phyloP scores from a whole-genome alignment of 2,113 vertebrate species.

The Periophthalmus modestus region DNA sequence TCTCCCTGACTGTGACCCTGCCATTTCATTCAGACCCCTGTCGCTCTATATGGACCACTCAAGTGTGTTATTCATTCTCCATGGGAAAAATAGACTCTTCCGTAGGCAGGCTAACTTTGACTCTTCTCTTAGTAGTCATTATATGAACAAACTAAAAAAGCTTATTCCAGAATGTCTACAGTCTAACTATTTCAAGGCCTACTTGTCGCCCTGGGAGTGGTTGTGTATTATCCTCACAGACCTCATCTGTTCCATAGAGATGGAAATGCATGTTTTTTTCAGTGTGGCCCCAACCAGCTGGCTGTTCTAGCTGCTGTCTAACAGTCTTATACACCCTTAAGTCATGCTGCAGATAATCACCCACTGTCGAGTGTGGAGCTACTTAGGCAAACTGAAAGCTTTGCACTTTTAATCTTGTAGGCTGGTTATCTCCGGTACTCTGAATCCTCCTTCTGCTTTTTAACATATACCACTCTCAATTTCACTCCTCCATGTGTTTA shows the following conservation, averaged over 20 bases:
- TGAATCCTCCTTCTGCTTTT: slow-evolving; percentile 20
- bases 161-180: slow-evolving; percentile 6
- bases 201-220: slow-evolving; percentile 17
- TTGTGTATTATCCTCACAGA: slow-evolving; percentile 5
- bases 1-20: slow-evolving; percentile 53
- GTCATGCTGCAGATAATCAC: slow-evolving; percentile 57
- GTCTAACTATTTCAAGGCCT: background rate
- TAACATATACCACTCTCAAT: slow-evolving; percentile 16
- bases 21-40: slow-evolving; percentile 51
- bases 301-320: slow-evolving; percentile 57
- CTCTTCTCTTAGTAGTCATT: background rate
- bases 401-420: slow-evolving; percentile 60
- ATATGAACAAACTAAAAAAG: background rate
- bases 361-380: slow-evolving; percentile 50
- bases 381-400: slow-evolving; percentile 59
- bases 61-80: slow-evolving; percentile 53
- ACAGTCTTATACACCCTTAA: slow-evolving; percentile 45
- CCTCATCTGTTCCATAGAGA: slow-evolving; percentile 44
- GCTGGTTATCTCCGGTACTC: slow-evolving; percentile 42
- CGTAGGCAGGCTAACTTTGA: background rate
- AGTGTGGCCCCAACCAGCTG: slow-evolving; percentile 54
- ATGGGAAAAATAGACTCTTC: slow-evolving; percentile 43
- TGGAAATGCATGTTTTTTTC: slow-evolving; percentile 43
- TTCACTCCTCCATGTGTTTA: slow-evolving; percentile 33
- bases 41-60: slow-evolving; percentile 43